Percentiles rank a stretch among this genome's conserved stretches.
Conservation (phyloP, 2,888 invertebrate species). For the Steinernema hermaphroditum region DNA sequence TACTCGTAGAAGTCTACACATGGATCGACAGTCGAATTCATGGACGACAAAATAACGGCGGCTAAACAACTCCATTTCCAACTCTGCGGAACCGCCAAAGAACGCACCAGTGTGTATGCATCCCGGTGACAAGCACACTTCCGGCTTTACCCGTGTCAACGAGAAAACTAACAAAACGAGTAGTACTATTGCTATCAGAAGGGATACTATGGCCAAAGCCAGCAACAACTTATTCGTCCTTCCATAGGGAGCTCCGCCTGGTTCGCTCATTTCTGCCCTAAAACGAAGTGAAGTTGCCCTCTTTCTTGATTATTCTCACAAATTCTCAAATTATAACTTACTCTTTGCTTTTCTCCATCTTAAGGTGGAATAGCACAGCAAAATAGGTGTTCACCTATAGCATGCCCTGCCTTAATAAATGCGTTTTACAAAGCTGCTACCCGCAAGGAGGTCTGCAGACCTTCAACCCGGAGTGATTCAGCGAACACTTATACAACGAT, state of each 20-base stretch:
- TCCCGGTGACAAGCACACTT: conserved; percentile 61
- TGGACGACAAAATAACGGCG: conserved; percentile 64
- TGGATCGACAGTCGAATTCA: conserved; percentile 64
- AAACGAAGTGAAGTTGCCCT: too few species aligned
- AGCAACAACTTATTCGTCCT: neutral
- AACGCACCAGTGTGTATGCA: conserved; percentile 63
- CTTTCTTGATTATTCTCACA: too few species aligned
- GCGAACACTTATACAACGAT: neutral
- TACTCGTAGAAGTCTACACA: conserved; percentile 66
- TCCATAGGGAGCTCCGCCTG: neutral
- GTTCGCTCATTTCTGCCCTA: conserved; percentile 29
- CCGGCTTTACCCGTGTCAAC: conserved; percentile 35
- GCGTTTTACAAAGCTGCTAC: too few species aligned
- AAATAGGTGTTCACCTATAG: conserved; percentile 1
- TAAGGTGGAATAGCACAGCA: neutral
- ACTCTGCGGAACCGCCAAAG: neutral
- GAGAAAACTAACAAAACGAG: conserved; percentile 29
- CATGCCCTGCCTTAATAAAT: neutral
- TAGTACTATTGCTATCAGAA: neutral
- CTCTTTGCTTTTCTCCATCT: conserved; percentile 17
- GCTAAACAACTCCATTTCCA: conserved; percentile 50
- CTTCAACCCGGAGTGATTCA: neutral
- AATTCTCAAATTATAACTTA: too few species aligned
- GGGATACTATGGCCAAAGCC: neutral
- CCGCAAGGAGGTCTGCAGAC: too few species aligned